Evolutionary conservation across 2,113 vertebrate genomes (phyloP).

Genomic region (Sterrhoptilus dennistouni): DNA sequence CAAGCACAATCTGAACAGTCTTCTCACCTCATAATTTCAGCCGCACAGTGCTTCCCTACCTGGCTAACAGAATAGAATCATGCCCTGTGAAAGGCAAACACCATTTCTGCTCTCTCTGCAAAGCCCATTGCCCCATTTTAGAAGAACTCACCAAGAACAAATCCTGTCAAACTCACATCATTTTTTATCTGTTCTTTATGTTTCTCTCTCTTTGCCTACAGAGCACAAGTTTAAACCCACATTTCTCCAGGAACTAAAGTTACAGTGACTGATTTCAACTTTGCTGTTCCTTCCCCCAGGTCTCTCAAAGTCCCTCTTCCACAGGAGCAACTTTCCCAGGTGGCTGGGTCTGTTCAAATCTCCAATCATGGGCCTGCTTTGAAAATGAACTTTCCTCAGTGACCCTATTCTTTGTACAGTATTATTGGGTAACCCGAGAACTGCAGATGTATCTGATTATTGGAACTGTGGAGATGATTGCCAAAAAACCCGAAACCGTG

Average conservation of each 20-base stretch:
- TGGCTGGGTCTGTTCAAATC: neutral
- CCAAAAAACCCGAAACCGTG: neutral
- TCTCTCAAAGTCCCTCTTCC: neutral
- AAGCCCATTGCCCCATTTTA: neutral
- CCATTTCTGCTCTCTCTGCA: neutral
- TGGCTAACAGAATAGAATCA: neutral
- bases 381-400: neutral
- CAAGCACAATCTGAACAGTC: neutral
- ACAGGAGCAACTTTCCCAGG: neutral
- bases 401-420: slow-evolving; percentile 36
- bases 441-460: slow-evolving; percentile 18
- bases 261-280: neutral
- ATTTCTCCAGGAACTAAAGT: neutral
- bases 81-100: neutral
- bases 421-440: slow-evolving; percentile 7
- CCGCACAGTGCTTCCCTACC: neutral
- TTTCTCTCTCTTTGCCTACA: neutral
- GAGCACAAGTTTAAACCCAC: neutral
- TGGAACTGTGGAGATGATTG: neutral
- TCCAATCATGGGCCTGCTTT: neutral
- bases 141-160: neutral
- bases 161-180: neutral
- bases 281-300: neutral
- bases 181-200: neutral
- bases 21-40: neutral